phyloP scores from a whole-genome alignment of 2,797 vertebrate genomes.

The Rhinella marina region DNA sequence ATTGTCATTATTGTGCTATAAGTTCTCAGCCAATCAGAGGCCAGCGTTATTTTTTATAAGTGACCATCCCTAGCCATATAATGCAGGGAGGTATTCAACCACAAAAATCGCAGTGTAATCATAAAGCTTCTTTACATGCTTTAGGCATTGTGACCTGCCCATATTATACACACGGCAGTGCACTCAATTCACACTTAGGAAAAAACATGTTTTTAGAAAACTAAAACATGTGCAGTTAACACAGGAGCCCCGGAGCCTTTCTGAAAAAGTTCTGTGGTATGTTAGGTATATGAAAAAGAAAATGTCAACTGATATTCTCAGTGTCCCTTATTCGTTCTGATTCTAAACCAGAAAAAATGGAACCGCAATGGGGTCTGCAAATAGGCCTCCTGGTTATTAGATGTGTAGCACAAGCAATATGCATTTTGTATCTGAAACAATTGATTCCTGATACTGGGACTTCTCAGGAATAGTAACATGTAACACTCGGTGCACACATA shows the following conservation, averaged over 20 bases:
- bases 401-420: background rate
- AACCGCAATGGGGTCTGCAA: background rate
- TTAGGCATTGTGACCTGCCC: background rate
- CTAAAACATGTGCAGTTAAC: background rate
- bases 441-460: no score
- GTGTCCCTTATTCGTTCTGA: no score
- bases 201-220: background rate
- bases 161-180: background rate
- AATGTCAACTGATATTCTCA: background rate
- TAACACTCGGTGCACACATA: background rate
- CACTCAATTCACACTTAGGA: background rate
- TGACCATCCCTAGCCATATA: slow-evolving; percentile 15
- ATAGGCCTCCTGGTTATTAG: background rate
- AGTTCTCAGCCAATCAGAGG: slow-evolving; percentile 19
- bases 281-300: background rate
- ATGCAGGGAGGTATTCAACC: slow-evolving; percentile 15
- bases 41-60: slow-evolving; percentile 7
- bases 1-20: slow-evolving; percentile 35
- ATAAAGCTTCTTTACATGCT: slow-evolving; percentile 24
- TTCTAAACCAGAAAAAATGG: background rate
- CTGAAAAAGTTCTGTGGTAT: background rate
- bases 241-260: background rate
- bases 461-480: no score
- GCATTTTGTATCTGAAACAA: background rate
- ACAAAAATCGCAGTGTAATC: slow-evolving; percentile 9